phyloP scores from a whole-genome alignment of 2,888 invertebrate genomes.

The Dione juno region DNA sequence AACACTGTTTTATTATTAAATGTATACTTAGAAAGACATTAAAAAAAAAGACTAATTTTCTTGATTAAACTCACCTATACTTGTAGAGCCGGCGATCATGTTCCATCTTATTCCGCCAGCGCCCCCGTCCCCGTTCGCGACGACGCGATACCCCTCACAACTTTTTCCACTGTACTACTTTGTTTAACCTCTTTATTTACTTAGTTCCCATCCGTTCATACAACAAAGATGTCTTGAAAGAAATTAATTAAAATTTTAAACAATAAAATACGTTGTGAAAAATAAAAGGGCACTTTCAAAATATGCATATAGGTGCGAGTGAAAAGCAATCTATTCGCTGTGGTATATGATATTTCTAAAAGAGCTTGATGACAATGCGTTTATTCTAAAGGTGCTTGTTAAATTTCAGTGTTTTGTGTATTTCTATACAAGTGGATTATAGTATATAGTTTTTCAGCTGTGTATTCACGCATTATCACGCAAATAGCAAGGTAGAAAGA shows the following conservation, averaged over 20 bases:
- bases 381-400: neutral
- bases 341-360: neutral
- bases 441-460: too few species aligned
- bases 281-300: neutral
- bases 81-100: conserved; percentile 69
- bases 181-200: conserved; percentile 18
- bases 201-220: conserved; percentile 40
- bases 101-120: conserved; percentile 75
- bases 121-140: conserved; percentile 29
- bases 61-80: conserved; percentile 67
- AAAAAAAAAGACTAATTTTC: too few species aligned
- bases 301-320: neutral
- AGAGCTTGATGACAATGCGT: neutral
- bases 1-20: too few species aligned
- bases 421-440: too few species aligned
- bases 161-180: conserved; percentile 34
- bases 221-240: neutral
- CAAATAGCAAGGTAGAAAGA: too few species aligned
- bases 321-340: neutral
- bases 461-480: too few species aligned
- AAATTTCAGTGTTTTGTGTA: neutral
- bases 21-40: too few species aligned
- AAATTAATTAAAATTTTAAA: conserved; percentile 7
- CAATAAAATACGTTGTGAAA: neutral
- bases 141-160: conserved; percentile 27